A percentile compares a stretch with the other conserved stretches of the same genome.
These are phyloP conservation scores for Actenoides lindsayi DNA, from an alignment of 2,113 vertebrate genomes.

Conservation along the genomic window DNA sequence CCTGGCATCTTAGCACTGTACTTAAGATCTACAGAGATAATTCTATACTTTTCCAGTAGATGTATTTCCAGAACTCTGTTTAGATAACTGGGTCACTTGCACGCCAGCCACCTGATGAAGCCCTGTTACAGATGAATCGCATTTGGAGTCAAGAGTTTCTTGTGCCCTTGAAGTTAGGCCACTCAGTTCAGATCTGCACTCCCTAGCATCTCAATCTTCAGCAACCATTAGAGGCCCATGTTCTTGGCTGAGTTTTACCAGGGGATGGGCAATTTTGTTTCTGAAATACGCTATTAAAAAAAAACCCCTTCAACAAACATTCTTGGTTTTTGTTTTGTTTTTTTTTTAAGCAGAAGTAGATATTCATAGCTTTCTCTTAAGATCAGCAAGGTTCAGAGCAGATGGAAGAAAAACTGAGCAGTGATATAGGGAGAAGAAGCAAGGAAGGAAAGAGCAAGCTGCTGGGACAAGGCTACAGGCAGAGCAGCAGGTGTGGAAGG, in stretches of 20 bases:
- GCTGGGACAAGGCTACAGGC: not conserved
- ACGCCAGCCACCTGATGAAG: not conserved
- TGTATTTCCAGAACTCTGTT: not conserved
- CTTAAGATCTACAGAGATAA: not conserved
- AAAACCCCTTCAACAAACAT: not conserved
- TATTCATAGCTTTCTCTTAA: not conserved
- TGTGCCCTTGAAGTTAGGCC: not conserved
- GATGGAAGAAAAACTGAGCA: not conserved
- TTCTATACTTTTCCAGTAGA: not conserved
- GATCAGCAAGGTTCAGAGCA: not conserved
- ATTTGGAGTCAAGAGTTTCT: not conserved
- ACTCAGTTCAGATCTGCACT: not conserved
- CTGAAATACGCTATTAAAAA: not conserved
- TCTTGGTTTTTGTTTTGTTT: not conserved
- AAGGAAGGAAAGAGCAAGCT: not conserved
- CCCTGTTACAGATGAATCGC: not conserved
- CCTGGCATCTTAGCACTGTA: not conserved
- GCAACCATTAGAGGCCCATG: not conserved
- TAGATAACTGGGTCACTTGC: not conserved
- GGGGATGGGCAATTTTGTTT: not conserved
- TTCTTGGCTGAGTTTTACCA: not conserved
- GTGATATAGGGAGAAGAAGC: not conserved
- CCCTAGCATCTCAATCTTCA: not conserved
- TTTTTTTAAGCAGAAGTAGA: not conserved
- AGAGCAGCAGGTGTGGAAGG: slow-evolving; percentile 33